Evolutionary conservation across 2,113 vertebrate species (phyloP).

Genomic region (Scomber japonicus): DNA sequence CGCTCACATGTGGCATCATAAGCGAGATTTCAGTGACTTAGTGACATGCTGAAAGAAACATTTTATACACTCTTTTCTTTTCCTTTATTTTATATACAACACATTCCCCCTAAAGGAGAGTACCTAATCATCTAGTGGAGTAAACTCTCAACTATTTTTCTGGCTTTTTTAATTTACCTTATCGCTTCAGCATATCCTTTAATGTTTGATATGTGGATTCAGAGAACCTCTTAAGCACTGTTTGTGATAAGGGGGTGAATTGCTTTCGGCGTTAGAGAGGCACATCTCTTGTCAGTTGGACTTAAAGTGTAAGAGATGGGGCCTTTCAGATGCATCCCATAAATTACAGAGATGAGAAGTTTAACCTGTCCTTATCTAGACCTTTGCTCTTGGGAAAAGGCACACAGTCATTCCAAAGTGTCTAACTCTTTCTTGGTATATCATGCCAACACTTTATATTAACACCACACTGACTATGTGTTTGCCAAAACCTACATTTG

Average conservation of each 20-base stretch:
- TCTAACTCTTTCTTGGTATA: constrained; percentile 4
- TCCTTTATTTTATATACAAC: neutral
- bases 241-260: constrained; percentile 43
- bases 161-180: constrained; percentile 21
- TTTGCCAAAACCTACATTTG: neutral
- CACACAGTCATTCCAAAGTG: constrained; percentile 5
- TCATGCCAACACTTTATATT: neutral
- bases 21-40: neutral
- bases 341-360: constrained; percentile 24
- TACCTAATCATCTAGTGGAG: neutral
- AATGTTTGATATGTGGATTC: constrained; percentile 23
- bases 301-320: neutral
- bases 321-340: constrained; percentile 17
- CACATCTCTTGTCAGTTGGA: constrained; percentile 20
- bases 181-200: constrained; percentile 8
- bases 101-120: neutral
- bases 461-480: constrained; percentile 11
- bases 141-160: constrained; percentile 6
- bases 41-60: neutral
- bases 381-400: constrained; percentile 4
- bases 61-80: no score
- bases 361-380: constrained; percentile 8
- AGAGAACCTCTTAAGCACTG: constrained; percentile 2
- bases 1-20: neutral
- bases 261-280: neutral